These are phyloP conservation scores for Muscina levida DNA, from an alignment of 2,888 invertebrate species.

Conservation along the genomic window DNA sequence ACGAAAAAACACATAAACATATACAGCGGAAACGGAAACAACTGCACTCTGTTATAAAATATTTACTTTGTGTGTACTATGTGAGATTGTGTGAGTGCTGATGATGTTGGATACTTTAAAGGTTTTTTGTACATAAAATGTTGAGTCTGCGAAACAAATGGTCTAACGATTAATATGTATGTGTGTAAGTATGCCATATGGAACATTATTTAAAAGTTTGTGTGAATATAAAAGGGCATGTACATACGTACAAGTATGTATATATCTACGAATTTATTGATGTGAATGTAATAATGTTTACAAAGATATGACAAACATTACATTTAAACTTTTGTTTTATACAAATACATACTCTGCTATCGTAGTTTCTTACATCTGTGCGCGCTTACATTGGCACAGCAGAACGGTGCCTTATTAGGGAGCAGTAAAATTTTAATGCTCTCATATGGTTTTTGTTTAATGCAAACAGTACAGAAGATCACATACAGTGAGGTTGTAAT, in stretches of 20 bases:
- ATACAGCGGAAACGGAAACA: not conserved
- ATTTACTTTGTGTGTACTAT: not conserved
- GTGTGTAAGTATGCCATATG: too few species aligned
- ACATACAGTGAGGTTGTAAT: too few species aligned
- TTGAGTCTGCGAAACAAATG: constrained; percentile 51
- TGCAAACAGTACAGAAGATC: too few species aligned
- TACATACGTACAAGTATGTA: not conserved
- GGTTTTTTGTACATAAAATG: constrained; percentile 38
- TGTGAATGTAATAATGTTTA: constrained; percentile 40
- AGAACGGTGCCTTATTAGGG: too few species aligned
- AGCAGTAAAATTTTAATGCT: too few species aligned
- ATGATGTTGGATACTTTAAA: not conserved
- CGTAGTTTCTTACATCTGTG: too few species aligned
- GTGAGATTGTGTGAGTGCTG: not conserved
- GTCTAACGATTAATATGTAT: constrained; percentile 35
- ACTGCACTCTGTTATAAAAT: not conserved
- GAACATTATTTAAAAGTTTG: too few species aligned
- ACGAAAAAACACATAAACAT: not conserved
- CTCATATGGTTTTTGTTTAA: too few species aligned
- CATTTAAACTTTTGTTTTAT: constrained; percentile 42
- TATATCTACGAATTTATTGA: constrained; percentile 26
- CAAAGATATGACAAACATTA: constrained; percentile 51
- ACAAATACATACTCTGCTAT: too few species aligned
- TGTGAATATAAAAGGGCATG: not conserved
- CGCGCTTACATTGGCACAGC: too few species aligned